phyloP scores from a whole-genome alignment of 2,113 vertebrate species.

The Vimba vimba region DNA sequence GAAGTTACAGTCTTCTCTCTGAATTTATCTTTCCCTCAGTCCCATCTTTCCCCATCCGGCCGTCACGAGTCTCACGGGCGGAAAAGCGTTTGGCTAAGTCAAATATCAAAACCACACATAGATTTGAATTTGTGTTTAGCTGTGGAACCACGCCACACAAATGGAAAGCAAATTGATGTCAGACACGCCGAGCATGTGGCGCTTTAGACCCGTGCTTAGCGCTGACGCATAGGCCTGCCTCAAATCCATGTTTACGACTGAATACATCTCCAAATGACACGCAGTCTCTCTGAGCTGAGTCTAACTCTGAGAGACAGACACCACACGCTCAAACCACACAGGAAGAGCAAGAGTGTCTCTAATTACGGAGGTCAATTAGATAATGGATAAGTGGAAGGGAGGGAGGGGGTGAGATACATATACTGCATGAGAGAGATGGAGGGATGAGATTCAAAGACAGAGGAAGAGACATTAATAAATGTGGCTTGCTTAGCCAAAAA shows the following conservation, averaged over 20 bases:
- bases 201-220: not conserved
- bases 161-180: slow-evolving; percentile 34
- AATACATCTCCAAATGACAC: not conserved
- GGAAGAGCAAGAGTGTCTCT: slow-evolving; percentile 39
- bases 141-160: not conserved
- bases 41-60: not conserved
- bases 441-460: slow-evolving; percentile 17
- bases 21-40: slow-evolving; percentile 12
- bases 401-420: slow-evolving; percentile 36
- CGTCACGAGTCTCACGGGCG: not conserved
- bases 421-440: slow-evolving; percentile 41
- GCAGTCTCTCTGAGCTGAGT: not conserved
- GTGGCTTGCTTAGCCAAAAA: too few relatives aligned
- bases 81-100: slow-evolving; percentile 12
- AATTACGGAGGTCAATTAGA: slow-evolving; percentile 4
- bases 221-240: slow-evolving; percentile 10
- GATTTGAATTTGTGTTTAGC: slow-evolving; percentile 12
- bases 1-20: slow-evolving; percentile 26
- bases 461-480: not conserved
- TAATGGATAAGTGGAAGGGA: slow-evolving; percentile 19
- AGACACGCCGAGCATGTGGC: slow-evolving; percentile 2
- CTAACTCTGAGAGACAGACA: slow-evolving; percentile 22
- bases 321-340: slow-evolving; percentile 31
- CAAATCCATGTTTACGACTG: slow-evolving; percentile 28
- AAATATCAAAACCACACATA: slow-evolving; percentile 18